phyloP scores from a whole-genome alignment of 37 sponge, comb jelly and placozoan genomes.

The Chondrilla cf. caribensis region DNA sequence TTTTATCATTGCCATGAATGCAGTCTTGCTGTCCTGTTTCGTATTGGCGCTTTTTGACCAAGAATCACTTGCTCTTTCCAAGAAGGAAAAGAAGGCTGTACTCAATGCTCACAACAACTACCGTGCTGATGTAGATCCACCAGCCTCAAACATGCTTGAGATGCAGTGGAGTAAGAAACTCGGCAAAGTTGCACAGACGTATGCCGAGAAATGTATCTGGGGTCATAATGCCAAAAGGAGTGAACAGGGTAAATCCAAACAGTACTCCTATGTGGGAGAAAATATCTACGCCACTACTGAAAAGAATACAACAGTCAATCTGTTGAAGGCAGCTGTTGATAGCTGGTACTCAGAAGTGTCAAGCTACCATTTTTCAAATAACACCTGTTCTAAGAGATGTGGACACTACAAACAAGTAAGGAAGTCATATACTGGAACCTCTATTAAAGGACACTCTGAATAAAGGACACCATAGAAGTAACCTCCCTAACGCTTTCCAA shows the following conservation, averaged over 20 bases:
- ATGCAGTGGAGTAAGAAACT: neutral
- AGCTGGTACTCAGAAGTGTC: neutral
- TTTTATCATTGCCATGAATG: neutral
- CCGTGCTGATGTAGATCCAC: neutral
- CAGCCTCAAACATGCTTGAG: neutral
- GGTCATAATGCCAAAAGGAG: neutral
- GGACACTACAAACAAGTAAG: conserved; percentile 11
- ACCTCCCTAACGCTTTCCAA: too few relatives aligned
- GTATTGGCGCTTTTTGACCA: too few relatives aligned
- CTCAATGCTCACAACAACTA: neutral
- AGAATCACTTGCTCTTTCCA: neutral
- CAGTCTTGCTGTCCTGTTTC: neutral
- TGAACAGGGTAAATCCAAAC: neutral
- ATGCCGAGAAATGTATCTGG: neutral
- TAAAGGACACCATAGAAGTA: too few relatives aligned
- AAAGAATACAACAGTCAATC: too few relatives aligned
- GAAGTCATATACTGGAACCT: too few relatives aligned
- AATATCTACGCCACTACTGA: neutral
- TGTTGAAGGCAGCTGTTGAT: neutral
- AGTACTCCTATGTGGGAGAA: neutral
- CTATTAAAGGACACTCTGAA: too few relatives aligned
- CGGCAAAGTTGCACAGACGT: neutral
- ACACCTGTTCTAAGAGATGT: neutral
- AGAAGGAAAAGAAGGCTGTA: conserved; percentile 9
- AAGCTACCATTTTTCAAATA: neutral